Base-by-base conservation (phyloP, 2,113 vertebrate species). In the Misgurnus mizolepis region DNA sequence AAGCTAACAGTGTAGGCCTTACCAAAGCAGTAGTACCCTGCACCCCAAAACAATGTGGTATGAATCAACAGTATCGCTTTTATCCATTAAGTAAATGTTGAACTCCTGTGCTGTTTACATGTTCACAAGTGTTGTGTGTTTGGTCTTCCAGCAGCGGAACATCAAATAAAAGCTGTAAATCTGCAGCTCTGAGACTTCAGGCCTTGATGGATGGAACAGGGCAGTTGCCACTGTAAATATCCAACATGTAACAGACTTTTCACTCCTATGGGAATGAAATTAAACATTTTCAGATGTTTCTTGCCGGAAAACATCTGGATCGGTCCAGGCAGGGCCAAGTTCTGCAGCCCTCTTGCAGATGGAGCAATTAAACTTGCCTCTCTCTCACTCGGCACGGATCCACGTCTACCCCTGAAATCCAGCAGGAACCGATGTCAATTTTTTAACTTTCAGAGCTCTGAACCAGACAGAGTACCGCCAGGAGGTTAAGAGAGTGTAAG, bases 271-370 rank as follows among this genome's bases (percentile, higher is more conserved):
- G 86, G 87, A 89, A 84, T 82, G 76, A 80, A 85, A 86, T 86
- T 87, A 89, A 89, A 88, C 85, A 81, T 85, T 88, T 87, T 88
- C 89, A 90, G 86, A 88, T 90, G 87, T 85, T 86, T 69, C 81
- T 82, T 78, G 83, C 79, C 62, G 81, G 78, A 86, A 90, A 89
- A 89, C 89, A 89, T 90, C 87, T 90, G 89, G 86, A 87, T 67
- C 68, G 41, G 74, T 58, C 83, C 77, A 84, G 76, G 77, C 81
- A 40, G 61, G 69, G 85, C 85, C 82, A 87, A 84, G 67, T 80
- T 82, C 70, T 74, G 75, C 81, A 83, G 81, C 15, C 64, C 64
- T 50, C 65, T 66, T 79, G 62, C 83, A 87, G 80, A 80, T 81
- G 80, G 78, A 88, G 85, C 83, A 82, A 84, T 84, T 87, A 86